Evolutionary conservation across 2,113 vertebrate genomes (phyloP).

Genomic region (Paracanthobrama guichenoti): DNA sequence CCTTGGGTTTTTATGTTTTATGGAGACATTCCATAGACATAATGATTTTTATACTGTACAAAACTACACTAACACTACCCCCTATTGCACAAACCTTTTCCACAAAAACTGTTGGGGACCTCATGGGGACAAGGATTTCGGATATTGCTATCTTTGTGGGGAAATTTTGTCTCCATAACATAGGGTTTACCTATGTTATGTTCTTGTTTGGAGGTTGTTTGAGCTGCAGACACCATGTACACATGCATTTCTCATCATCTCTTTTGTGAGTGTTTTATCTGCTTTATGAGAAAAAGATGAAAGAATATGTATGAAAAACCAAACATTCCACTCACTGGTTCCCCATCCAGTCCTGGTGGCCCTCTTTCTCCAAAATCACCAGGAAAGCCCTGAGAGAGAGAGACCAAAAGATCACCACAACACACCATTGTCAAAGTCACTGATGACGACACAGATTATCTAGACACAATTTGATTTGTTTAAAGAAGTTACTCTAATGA

Average conservation of each 20-base stretch:
- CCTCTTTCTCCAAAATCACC: conserved; percentile 96
- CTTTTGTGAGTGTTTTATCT: conserved; percentile 16
- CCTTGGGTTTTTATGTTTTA: background rate
- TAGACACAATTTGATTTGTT: background rate
- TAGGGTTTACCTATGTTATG: no score
- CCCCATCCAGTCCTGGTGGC: conserved; percentile 92
- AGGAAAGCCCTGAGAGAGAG: conserved; percentile 87
- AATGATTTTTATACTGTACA: no score
- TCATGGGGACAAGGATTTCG: no score
- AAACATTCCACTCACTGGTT: conserved; percentile 85
- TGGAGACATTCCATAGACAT: no score
- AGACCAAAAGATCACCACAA: conserved; percentile 28
- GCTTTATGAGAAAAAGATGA: conserved; percentile 4
- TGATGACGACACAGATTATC: background rate
- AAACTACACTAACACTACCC: no score
- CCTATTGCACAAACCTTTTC: no score
- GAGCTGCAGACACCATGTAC: background rate
- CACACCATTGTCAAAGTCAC: background rate
- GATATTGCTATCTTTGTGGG: no score
- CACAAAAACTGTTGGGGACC: no score
- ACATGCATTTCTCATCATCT: conserved; percentile 30
- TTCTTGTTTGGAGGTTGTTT: conserved; percentile 2
- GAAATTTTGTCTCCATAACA: no score
- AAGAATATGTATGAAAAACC: background rate
- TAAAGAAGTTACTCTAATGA: background rate